A percentile compares a stretch with the other conserved stretches of the same genome.
Evolutionary conservation across 2,113 vertebrate species (phyloP).

Genomic region (Steatornis caripensis): DNA sequence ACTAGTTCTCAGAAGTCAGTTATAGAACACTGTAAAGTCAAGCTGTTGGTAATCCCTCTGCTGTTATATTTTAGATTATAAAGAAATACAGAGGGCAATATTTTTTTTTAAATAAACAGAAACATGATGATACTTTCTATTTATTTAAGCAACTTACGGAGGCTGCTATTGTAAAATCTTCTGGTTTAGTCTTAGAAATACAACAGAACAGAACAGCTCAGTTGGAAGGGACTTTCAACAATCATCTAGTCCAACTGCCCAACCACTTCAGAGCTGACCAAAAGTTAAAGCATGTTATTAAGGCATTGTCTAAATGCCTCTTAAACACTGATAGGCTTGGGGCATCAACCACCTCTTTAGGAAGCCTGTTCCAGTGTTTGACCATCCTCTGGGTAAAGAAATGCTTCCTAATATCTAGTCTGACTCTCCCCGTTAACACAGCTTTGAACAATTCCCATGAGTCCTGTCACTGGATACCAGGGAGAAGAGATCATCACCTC

Average conservation of each 20-base stretch:
- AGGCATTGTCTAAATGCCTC: not conserved
- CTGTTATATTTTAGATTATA: not conserved
- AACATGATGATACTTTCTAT: not conserved
- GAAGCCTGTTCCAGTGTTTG: not conserved
- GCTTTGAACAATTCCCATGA: not conserved
- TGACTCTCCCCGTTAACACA: not conserved
- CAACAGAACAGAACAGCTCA: not conserved
- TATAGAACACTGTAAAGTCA: not conserved
- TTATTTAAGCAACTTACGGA: not conserved
- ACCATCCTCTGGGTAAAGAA: not conserved
- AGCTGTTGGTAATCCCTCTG: not conserved
- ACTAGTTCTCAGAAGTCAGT: not conserved
- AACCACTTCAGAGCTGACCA: not conserved
- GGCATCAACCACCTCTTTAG: not conserved
- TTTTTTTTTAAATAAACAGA: not conserved
- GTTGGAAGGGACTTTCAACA: rapidly evolving
- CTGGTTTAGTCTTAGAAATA: not conserved
- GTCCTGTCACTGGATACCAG: not conserved
- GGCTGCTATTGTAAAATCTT: not conserved
- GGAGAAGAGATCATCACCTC: not conserved
- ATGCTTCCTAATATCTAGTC: not conserved
- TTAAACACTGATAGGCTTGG: not conserved
- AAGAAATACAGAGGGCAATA: not conserved
- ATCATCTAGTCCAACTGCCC: not conserved
- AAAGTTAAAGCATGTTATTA: not conserved